These are phyloP conservation scores for Smutsia gigantea DNA, from an alignment of 2,797 vertebrate genomes.

Conservation along the genomic window DNA sequence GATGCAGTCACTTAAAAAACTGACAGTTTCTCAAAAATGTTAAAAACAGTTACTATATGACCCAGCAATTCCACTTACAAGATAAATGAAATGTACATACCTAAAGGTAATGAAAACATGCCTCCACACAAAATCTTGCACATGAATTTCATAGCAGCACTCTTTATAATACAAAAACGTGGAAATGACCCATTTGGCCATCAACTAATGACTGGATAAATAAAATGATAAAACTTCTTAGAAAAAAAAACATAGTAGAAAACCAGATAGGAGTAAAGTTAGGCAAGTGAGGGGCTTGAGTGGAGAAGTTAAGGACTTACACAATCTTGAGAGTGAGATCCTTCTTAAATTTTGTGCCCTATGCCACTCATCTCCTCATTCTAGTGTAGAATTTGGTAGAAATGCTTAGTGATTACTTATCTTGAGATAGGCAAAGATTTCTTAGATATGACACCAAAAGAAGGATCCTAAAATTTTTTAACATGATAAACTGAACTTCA, in stretches of 20 bases:
- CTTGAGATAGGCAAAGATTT: neutral
- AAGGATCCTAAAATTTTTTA: neutral
- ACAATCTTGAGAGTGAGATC: neutral
- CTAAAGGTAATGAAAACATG: conserved; percentile 21
- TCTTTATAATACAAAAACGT: neutral
- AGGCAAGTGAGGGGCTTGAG: neutral
- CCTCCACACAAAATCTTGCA: neutral
- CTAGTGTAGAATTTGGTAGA: neutral
- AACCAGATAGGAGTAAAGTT: neutral
- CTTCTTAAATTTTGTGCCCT: neutral
- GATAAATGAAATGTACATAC: neutral
- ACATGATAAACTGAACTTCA: neutral
- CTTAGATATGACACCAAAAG: conserved; percentile 33
- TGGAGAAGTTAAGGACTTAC: neutral
- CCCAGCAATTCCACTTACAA: neutral
- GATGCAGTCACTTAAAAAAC: too few species aligned
- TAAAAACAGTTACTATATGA: neutral
- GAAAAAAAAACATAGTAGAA: neutral
- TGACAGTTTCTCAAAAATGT: neutral
- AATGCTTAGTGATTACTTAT: neutral
- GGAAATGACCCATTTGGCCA: neutral
- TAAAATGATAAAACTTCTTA: neutral
- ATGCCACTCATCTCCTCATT: neutral
- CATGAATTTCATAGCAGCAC: neutral
- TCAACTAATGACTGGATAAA: neutral